Evolutionary conservation across 2,888 invertebrate genomes (phyloP).

Genomic region (Caenorhabditis japonica): DNA sequence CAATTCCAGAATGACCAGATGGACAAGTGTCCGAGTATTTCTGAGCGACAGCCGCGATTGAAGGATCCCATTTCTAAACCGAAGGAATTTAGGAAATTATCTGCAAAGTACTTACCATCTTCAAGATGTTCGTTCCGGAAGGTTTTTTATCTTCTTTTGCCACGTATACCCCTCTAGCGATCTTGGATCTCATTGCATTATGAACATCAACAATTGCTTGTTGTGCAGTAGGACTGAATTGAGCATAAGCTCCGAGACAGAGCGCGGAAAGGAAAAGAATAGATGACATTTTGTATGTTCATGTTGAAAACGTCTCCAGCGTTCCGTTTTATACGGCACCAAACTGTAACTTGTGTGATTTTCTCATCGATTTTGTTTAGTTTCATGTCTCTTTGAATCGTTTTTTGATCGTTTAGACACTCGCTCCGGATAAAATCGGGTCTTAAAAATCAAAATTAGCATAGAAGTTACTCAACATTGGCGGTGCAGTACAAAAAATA

Average conservation of each 20-base stretch:
- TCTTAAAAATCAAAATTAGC: too few relatives aligned
- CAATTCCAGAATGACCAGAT: conserved; percentile 20
- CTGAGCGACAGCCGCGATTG: conserved; percentile 29
- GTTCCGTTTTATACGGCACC: too few relatives aligned
- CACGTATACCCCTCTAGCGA: conserved; percentile 34
- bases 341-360: too few relatives aligned
- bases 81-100: too few relatives aligned
- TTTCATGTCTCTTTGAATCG: too few relatives aligned
- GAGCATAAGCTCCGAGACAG: conserved; percentile 3
- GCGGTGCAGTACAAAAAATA: too few relatives aligned
- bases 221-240: conserved; percentile 38
- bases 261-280: conserved; percentile 3
- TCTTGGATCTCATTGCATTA: conserved; percentile 23
- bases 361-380: too few relatives aligned
- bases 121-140: conserved; percentile 21
- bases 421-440: too few relatives aligned
- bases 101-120: conserved; percentile 29
- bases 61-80: conserved; percentile 32
- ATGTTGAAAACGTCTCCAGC: too few relatives aligned
- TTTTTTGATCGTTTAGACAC: too few relatives aligned
- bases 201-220: conserved; percentile 28
- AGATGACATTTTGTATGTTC: conserved; percentile 8
- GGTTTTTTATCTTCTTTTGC: conserved; percentile 23
- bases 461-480: too few relatives aligned
- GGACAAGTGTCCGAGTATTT: conserved; percentile 39